Evolutionary conservation across 2,888 invertebrate genomes (phyloP).

Genomic region (Hyalella azteca): DNA sequence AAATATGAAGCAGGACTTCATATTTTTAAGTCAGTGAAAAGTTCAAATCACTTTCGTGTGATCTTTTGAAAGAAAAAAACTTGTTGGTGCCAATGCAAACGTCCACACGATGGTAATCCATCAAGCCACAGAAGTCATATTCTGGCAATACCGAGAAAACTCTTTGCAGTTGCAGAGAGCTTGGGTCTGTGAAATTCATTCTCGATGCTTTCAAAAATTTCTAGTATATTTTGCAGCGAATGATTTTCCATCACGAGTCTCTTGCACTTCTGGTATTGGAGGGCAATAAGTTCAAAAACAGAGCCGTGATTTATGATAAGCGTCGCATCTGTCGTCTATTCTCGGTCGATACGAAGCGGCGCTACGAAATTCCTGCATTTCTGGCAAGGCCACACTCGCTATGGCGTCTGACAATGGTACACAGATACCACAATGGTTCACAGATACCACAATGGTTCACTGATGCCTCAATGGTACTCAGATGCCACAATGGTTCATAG

Average conservation of each 20-base stretch:
- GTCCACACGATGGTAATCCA: background rate
- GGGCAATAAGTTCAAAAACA: background rate
- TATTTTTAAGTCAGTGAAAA: too few species aligned
- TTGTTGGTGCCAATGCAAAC: too few species aligned
- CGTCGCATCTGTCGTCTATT: too few species aligned
- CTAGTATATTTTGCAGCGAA: background rate
- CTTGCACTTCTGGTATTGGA: slow-evolving; percentile 17
- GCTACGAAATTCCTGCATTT: too few species aligned
- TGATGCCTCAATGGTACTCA: background rate
- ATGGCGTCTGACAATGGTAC: background rate
- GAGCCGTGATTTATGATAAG: background rate
- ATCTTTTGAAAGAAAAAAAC: too few species aligned
- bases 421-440: background rate
- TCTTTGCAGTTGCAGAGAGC: background rate
- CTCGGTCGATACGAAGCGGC: too few species aligned
- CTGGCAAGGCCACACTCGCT: background rate
- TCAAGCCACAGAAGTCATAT: background rate
- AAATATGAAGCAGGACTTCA: too few species aligned
- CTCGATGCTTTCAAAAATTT: background rate
- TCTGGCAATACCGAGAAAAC: background rate
- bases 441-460: background rate
- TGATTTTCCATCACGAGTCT: too few species aligned
- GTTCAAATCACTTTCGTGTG: too few species aligned
- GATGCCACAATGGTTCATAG: background rate
- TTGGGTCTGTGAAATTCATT: background rate